These are phyloP conservation scores for Peromyscus nudipes DNA, from an alignment of 2,797 vertebrate species.

Conservation along the genomic window DNA sequence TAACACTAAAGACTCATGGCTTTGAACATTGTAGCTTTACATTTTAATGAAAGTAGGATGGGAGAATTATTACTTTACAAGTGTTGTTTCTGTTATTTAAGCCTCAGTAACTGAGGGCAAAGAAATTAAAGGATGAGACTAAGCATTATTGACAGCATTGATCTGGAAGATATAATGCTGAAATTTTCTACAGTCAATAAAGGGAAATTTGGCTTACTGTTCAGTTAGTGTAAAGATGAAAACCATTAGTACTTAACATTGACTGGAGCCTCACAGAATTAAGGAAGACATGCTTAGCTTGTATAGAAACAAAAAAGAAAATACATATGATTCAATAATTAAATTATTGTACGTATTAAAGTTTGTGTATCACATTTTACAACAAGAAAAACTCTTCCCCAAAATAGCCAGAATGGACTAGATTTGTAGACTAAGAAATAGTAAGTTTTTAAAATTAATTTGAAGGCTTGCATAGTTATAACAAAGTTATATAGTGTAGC, in stretches of 20 bases:
- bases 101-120: background rate
- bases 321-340: background rate
- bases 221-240: background rate
- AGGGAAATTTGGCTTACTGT: background rate
- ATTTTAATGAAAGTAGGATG: background rate
- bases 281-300: background rate
- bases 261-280: background rate
- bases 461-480: background rate
- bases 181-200: background rate
- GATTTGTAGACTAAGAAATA: background rate
- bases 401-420: background rate
- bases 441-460: background rate
- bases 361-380: background rate
- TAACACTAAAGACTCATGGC: background rate
- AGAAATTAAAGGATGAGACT: background rate
- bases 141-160: background rate
- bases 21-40: background rate
- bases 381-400: background rate
- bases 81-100: background rate
- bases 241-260: background rate
- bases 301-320: background rate
- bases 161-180: background rate
- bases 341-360: background rate
- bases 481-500: background rate
- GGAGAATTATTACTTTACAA: background rate